These are phyloP conservation scores for Polydrusus cervinus DNA, from an alignment of 2,888 invertebrate genomes.

Conservation along the genomic window DNA sequence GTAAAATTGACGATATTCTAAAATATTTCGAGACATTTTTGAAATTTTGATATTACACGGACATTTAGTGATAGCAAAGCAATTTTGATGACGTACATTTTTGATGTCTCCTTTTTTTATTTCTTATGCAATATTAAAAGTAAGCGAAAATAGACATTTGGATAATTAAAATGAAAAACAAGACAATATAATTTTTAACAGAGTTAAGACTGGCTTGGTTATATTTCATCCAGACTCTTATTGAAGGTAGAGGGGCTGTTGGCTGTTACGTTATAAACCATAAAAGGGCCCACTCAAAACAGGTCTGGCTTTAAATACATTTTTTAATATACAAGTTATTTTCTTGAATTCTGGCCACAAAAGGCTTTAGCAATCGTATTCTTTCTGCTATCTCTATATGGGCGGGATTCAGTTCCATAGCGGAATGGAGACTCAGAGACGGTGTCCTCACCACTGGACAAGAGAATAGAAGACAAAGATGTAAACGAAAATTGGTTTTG, in stretches of 20 bases:
- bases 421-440: too few relatives aligned
- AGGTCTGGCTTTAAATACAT: not conserved
- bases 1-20: constrained; percentile 5
- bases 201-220: constrained; percentile 15
- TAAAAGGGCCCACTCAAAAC: not conserved
- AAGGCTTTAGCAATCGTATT: too few relatives aligned
- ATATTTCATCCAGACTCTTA: not conserved
- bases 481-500: too few relatives aligned
- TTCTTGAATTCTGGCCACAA: too few relatives aligned
- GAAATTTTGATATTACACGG: constrained; percentile 27
- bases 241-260: not conserved
- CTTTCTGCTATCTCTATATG: too few relatives aligned
- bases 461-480: too few relatives aligned
- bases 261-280: too few relatives aligned
- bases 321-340: too few relatives aligned
- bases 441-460: too few relatives aligned
- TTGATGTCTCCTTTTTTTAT: constrained; percentile 34
- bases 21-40: not conserved
- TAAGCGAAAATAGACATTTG: not conserved
- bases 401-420: too few relatives aligned
- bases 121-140: constrained; percentile 3
- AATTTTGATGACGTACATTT: not conserved
- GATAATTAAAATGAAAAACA: constrained; percentile 18
- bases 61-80: constrained; percentile 12
- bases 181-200: constrained; percentile 28